A percentile compares a stretch with the other conserved stretches of the same genome.
phyloP scores from a whole-genome alignment of 2,797 vertebrate species.

The Centroberyx gerrardi region DNA sequence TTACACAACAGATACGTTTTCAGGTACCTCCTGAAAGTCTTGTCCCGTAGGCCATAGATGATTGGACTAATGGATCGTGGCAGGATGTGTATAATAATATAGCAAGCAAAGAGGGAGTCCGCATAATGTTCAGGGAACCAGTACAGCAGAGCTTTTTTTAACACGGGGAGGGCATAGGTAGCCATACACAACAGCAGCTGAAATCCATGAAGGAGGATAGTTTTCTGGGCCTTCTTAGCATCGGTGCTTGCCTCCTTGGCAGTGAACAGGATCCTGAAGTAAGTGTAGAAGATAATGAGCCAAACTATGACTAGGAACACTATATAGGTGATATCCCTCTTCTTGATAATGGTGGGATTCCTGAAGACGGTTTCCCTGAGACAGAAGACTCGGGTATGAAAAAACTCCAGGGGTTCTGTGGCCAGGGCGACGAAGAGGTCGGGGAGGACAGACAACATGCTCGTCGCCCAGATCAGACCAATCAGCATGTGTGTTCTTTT shows the following conservation, averaged over 20 bases:
- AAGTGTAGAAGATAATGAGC: slow-evolving; percentile 67
- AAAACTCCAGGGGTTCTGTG: slow-evolving; percentile 63
- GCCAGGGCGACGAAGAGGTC: slow-evolving; percentile 76
- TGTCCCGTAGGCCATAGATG: slow-evolving; percentile 70
- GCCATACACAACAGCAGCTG: slow-evolving; percentile 65
- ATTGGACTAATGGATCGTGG: slow-evolving; percentile 71
- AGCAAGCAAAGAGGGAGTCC: slow-evolving; percentile 58
- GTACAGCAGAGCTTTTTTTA: slow-evolving; percentile 17
- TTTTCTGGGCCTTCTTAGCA: slow-evolving; percentile 51
- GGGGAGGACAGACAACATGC: slow-evolving; percentile 63
- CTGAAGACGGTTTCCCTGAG: slow-evolving; percentile 60
- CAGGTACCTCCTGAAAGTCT: slow-evolving; percentile 62
- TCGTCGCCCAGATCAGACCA: slow-evolving; percentile 73
- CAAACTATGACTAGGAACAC: slow-evolving; percentile 76
- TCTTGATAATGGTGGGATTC: slow-evolving; percentile 53
- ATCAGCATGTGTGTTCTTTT: slow-evolving; percentile 69
- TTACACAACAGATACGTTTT: slow-evolving; percentile 46
- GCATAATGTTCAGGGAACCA: slow-evolving; percentile 45
- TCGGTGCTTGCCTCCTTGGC: slow-evolving; percentile 36
- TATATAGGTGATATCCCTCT: slow-evolving; percentile 53
- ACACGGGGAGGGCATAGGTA: slow-evolving; percentile 5
- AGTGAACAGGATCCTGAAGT: slow-evolving; percentile 56
- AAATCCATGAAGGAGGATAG: slow-evolving; percentile 60
- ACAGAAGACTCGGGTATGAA: slow-evolving; percentile 65
- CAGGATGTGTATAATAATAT: slow-evolving; percentile 63